Base-by-base conservation (phyloP, 2,797 vertebrate genomes). In the Sebastes taczanowskii region DNA sequence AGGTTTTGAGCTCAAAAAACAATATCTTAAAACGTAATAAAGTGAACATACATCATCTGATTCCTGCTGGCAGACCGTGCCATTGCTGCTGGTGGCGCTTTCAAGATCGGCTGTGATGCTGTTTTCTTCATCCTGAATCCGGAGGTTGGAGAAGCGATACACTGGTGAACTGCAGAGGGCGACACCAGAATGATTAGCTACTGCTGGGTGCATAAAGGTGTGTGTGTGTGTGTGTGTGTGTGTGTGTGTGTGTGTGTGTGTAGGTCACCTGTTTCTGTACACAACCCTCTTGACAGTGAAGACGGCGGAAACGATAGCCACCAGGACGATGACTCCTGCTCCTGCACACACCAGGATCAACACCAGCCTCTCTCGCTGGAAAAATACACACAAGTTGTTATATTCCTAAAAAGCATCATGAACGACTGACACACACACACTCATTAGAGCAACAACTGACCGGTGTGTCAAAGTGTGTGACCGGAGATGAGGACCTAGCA, bases 121-220 rank as follows among this genome's bases (percentile, higher is more conserved):
- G 42, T 71, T 84, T 3, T 92, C 90, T 0, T 96, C 93, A 0
- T 96, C 94, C 79, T 94, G 94, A 5, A 92, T 83, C 86, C 77
- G 93, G 5, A 97, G 94, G 82, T 88, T 94, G 34, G 96, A 95
- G 89, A 96, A 96, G 32, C 90, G 94, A 82, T 96, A 97, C 2
- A 23, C 76, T 0, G 92, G 90, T 3, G 79, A 73, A 89, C 96
- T 97, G 90, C 7, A 87, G 74, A 35, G 38, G 71, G 77, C 11
- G 56, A 32, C 65, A 60, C 71, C 73, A 64, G 35, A 18, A 4
- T 0, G 0, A 2, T 86, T 42, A 84, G 65, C 11, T 42, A 3
- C 4, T n/a, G 3, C 30, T 11, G 20, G 0, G 3, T 25, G 35
- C 14, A 13, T 16, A 7, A 58, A 46, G 1, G 14, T n/a, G 11